Evolutionary conservation across 1,140 invertebrate species (phyloP).

Genomic region (Neodiprion pinetum): DNA sequence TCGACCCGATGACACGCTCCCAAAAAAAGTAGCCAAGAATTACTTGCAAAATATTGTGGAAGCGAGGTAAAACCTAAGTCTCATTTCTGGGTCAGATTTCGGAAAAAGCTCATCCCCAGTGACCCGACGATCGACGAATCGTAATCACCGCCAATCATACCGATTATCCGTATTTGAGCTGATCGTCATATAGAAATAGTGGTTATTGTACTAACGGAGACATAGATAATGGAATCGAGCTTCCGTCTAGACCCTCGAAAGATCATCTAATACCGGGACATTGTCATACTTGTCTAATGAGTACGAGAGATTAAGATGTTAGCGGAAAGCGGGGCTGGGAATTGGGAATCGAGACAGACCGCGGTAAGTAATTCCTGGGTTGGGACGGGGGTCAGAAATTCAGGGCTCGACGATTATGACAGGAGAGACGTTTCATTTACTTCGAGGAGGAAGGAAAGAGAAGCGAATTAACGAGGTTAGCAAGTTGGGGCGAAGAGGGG

Average conservation of each 20-base stretch:
- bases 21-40: too few relatives aligned
- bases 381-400: neutral
- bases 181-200: too few relatives aligned
- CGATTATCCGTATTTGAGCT: too few relatives aligned
- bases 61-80: too few relatives aligned
- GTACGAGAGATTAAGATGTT: neutral
- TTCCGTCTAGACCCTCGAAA: neutral
- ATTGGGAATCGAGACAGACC: neutral
- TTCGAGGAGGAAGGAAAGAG: constrained; percentile 9
- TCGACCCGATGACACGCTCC: too few relatives aligned
- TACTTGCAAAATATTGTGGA: too few relatives aligned
- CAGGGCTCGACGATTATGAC: constrained; percentile 2
- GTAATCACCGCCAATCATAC: too few relatives aligned
- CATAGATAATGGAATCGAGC: neutral
- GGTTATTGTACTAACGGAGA: neutral
- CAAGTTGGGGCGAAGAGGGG: constrained; percentile 16
- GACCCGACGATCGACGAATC: too few relatives aligned
- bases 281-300: neutral
- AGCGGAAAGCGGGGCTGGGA: neutral
- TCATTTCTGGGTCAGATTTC: too few relatives aligned
- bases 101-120: too few relatives aligned
- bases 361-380: neutral
- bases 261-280: neutral
- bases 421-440: neutral
- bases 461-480: constrained; percentile 13